Conservation (phyloP, 2,797 vertebrate genomes). For the Chaetophractus vellerosus region DNA sequence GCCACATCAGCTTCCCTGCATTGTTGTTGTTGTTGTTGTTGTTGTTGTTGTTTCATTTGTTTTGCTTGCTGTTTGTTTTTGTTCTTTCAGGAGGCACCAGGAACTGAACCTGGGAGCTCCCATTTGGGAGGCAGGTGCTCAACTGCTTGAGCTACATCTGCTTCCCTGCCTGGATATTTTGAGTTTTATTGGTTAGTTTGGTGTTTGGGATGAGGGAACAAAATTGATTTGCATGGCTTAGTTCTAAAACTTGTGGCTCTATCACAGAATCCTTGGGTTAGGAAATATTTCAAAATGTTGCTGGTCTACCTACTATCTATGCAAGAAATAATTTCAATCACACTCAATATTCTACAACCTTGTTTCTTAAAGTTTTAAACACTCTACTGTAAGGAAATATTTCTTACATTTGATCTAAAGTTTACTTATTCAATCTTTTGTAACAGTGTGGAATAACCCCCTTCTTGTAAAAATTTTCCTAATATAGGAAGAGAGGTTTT, state of each 20-base stretch:
- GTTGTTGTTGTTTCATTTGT: too few species aligned
- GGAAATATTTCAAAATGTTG: slow-evolving; percentile 40
- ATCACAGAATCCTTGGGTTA: neutral
- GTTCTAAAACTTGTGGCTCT: slow-evolving; percentile 18
- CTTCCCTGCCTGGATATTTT: neutral
- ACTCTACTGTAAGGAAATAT: slow-evolving; percentile 27
- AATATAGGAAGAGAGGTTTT: slow-evolving; percentile 28
- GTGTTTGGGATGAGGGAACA: neutral
- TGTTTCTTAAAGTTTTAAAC: slow-evolving; percentile 24
- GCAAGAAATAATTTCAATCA: slow-evolving; percentile 9
- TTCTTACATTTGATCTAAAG: slow-evolving; percentile 1
- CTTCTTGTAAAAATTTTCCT: neutral
- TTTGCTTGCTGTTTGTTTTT: too few species aligned
- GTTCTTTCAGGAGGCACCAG: too few species aligned
- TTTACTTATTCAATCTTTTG: slow-evolving; percentile 32
- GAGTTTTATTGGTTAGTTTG: neutral
- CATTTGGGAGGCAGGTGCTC: too few species aligned
- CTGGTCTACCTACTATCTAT: neutral
- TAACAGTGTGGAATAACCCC: neutral
- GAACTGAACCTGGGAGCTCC: too few species aligned
- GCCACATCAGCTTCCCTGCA: too few species aligned
- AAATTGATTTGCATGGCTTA: neutral
- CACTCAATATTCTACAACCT: neutral
- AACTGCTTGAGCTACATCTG: too few species aligned
- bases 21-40: too few species aligned